phyloP scores from a whole-genome alignment of 2,113 vertebrate genomes.

The Nyctibius bracteatus region DNA sequence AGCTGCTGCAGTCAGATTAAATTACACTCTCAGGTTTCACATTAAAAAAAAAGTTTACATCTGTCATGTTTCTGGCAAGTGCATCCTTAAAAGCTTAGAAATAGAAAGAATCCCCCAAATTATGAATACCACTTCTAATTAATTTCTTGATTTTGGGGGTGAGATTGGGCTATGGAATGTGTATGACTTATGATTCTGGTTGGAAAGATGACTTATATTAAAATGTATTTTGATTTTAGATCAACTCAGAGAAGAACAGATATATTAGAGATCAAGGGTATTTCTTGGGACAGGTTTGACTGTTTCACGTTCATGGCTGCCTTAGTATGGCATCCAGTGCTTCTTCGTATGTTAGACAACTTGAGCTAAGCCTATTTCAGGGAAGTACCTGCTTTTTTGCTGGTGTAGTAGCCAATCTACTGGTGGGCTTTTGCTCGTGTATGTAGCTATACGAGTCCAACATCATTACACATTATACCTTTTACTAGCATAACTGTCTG shows the following conservation, averaged over 20 bases:
- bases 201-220: background rate
- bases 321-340: background rate
- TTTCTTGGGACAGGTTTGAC: background rate
- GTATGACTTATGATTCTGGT: background rate
- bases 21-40: conserved; percentile 35
- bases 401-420: background rate
- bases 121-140: background rate
- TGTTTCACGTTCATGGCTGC: background rate
- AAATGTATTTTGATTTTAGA: background rate
- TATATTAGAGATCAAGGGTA: background rate
- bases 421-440: background rate
- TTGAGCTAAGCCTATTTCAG: background rate
- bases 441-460: background rate
- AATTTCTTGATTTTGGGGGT: background rate
- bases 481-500: background rate
- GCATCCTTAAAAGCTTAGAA: conserved; percentile 9
- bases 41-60: conserved; percentile 10
- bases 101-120: background rate
- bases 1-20: conserved; percentile 19
- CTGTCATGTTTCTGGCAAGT: conserved; percentile 29
- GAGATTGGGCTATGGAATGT: background rate
- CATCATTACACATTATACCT: background rate
- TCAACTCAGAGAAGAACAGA: background rate
- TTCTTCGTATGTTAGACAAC: background rate
- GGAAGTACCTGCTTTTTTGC: background rate